These are phyloP conservation scores for Mythimna lalbum DNA, from an alignment of 2,888 invertebrate genomes.

Conservation along the genomic window DNA sequence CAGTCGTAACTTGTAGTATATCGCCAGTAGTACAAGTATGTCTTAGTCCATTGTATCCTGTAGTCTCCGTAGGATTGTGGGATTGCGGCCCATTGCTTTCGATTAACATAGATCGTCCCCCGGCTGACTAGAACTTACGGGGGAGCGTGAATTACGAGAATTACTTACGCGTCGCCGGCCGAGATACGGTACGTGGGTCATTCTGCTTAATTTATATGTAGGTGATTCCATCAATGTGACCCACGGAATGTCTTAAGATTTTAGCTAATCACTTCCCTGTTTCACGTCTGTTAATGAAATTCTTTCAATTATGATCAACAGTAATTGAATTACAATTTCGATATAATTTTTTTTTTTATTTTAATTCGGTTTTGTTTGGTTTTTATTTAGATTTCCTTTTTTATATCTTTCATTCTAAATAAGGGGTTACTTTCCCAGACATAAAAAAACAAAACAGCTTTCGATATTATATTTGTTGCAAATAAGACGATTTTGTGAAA, in stretches of 20 bases:
- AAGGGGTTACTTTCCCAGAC: too few relatives aligned
- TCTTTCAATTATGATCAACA: not conserved
- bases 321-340: too few relatives aligned
- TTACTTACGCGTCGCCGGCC: conserved; percentile 12
- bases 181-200: not conserved
- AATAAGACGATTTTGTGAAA: too few relatives aligned
- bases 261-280: not conserved
- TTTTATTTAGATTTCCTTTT: too few relatives aligned
- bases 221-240: not conserved
- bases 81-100: conserved; percentile 45
- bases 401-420: too few relatives aligned
- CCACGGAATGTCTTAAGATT: not conserved
- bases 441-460: too few relatives aligned
- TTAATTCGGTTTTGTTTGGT: too few relatives aligned
- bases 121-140: conserved; percentile 41
- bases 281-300: not conserved
- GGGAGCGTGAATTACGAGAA: conserved; percentile 29
- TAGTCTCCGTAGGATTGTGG: conserved; percentile 27
- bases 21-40: not conserved
- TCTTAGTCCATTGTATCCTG: conserved; percentile 12
- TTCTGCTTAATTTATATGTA: conserved; percentile 3
- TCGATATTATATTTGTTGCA: too few relatives aligned
- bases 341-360: too few relatives aligned
- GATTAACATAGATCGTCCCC: conserved; percentile 55
- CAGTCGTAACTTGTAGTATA: not conserved